These are phyloP conservation scores for Aplysia californica DNA, from an alignment of 1,140 invertebrate species.

Conservation along the genomic window DNA sequence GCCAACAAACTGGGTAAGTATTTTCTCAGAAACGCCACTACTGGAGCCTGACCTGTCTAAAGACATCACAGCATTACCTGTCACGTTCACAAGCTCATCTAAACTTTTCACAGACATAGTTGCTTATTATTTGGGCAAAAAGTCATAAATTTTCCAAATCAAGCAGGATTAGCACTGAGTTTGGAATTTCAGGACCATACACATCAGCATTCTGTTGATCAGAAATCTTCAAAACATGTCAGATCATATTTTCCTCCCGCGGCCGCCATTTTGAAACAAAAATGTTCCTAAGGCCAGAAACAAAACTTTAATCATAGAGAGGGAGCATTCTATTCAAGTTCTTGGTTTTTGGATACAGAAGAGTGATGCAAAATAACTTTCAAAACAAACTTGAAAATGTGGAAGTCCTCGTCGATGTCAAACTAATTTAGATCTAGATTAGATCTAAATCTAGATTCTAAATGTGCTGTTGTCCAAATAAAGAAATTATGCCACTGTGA, in stretches of 20 bases:
- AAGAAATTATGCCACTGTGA: too few relatives aligned
- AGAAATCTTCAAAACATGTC: constrained; percentile 12
- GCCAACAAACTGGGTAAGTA: not conserved
- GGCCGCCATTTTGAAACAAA: constrained; percentile 21
- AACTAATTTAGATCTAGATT: too few relatives aligned
- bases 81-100: constrained; percentile 2
- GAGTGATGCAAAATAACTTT: too few relatives aligned
- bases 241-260: constrained; percentile 11
- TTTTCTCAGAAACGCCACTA: not conserved
- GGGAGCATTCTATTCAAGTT: too few relatives aligned
- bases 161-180: not conserved
- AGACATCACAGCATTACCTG: constrained; percentile 7
- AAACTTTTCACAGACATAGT: constrained; percentile 5
- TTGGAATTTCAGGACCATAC: too few relatives aligned
- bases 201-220: not conserved
- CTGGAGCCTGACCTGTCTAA: not conserved
- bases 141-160: not conserved
- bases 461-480: too few relatives aligned
- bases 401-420: too few relatives aligned
- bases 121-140: not conserved
- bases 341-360: too few relatives aligned
- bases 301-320: not conserved
- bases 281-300: constrained; percentile 15
- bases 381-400: too few relatives aligned
- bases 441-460: too few relatives aligned